Evolutionary conservation across 2,888 invertebrate genomes (phyloP).

Genomic region (Diarsia rubi): DNA sequence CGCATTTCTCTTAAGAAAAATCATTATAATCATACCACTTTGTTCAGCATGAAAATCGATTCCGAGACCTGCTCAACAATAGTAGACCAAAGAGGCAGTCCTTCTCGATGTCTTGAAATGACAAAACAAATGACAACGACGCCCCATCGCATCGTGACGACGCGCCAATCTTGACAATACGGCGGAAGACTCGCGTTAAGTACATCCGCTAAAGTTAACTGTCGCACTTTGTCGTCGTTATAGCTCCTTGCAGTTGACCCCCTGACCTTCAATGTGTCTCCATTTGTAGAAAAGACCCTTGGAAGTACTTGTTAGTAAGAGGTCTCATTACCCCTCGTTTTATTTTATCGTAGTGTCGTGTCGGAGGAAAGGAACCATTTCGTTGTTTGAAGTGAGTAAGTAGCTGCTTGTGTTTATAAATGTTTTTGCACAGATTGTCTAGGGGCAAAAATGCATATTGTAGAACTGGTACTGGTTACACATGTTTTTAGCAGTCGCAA

Average conservation of each 20-base stretch:
- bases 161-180: neutral
- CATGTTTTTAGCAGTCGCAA: neutral
- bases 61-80: neutral
- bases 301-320: conserved; percentile 1
- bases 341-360: neutral
- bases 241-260: neutral
- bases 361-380: conserved; percentile 5
- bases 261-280: conserved; percentile 32
- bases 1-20: no score
- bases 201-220: conserved; percentile 21
- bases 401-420: neutral
- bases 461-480: neutral
- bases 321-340: conserved; percentile 10
- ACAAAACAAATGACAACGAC: conserved; percentile 14
- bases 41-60: neutral
- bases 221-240: conserved; percentile 11
- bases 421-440: neutral
- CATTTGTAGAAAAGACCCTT: neutral
- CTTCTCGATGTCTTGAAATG: neutral
- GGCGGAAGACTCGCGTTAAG: conserved; percentile 24
- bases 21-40: no score
- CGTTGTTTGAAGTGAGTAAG: neutral
- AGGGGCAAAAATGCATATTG: neutral
- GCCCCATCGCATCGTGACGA: no score
- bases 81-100: neutral